Evolutionary conservation across 2,113 vertebrate species (phyloP).

Genomic region (Upupa epops): DNA sequence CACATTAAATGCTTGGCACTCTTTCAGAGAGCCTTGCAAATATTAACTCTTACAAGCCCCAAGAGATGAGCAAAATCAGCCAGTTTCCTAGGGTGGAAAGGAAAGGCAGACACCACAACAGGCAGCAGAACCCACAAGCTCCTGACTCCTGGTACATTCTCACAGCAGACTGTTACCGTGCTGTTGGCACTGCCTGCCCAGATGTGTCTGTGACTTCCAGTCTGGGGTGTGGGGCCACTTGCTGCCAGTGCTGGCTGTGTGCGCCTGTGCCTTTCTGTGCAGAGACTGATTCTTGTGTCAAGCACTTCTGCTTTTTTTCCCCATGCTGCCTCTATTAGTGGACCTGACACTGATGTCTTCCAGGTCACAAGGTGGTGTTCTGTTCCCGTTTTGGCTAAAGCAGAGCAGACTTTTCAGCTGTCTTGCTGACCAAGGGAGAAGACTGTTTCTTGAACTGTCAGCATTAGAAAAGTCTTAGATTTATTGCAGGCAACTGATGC

Average conservation of each 20-base stretch:
- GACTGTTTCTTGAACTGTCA: background rate
- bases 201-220: background rate
- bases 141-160: background rate
- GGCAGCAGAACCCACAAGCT: background rate
- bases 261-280: background rate
- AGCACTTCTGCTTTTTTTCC: background rate
- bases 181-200: background rate
- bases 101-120: background rate
- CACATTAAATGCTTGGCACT: slow-evolving; percentile 52
- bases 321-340: background rate
- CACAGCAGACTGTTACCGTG: background rate
- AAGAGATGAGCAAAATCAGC: slow-evolving; percentile 4
- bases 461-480: background rate
- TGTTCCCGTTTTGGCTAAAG: background rate
- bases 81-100: background rate
- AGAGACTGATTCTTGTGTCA: background rate
- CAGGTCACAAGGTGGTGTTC: background rate
- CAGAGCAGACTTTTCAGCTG: background rate
- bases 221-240: background rate
- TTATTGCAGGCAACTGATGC: background rate
- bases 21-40: slow-evolving; percentile 35
- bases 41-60: slow-evolving; percentile 42
- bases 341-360: background rate
- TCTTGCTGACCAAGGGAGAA: background rate
- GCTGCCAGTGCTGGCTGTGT: background rate